phyloP scores from a whole-genome alignment of 2,797 vertebrate species.

The Clarias laeviceps region DNA sequence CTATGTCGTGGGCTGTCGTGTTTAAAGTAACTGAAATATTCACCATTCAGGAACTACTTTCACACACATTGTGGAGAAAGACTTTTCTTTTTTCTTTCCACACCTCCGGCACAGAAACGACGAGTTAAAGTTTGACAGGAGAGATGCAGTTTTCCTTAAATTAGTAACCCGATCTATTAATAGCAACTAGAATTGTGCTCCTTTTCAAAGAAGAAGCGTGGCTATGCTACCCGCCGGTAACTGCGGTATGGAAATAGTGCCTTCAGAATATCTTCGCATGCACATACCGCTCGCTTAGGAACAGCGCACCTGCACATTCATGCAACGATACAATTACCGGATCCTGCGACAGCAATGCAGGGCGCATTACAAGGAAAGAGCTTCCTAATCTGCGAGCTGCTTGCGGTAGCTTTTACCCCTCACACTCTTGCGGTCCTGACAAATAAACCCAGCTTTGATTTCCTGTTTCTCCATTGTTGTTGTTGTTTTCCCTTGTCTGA shows the following conservation, averaged over 20 bases:
- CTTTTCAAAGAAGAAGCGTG: neutral
- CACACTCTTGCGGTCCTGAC: neutral
- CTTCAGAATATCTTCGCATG: neutral
- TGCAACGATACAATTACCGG: neutral
- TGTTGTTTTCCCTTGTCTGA: neutral
- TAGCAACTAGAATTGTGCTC: neutral
- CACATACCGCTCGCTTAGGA: neutral
- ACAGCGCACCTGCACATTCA: neutral
- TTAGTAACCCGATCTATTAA: conserved; percentile 11
- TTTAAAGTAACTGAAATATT: too few species aligned
- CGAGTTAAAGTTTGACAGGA: conserved; percentile 32
- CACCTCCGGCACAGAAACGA: neutral
- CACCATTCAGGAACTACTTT: neutral
- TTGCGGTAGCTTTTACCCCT: neutral
- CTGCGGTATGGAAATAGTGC: neutral
- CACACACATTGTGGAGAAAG: neutral
- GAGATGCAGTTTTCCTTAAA: neutral
- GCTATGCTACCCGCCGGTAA: neutral
- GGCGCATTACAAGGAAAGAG: neutral
- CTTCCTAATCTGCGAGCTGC: neutral
- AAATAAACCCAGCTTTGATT: neutral
- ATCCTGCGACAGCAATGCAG: neutral
- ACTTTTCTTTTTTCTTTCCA: conserved; percentile 2
- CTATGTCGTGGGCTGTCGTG: neutral
- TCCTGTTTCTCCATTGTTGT: neutral